A percentile compares a stretch with the other conserved stretches of the same genome.
These are phyloP conservation scores for Lepidochitona cinerea DNA, from an alignment of 2,888 invertebrate genomes.

Conservation along the genomic window DNA sequence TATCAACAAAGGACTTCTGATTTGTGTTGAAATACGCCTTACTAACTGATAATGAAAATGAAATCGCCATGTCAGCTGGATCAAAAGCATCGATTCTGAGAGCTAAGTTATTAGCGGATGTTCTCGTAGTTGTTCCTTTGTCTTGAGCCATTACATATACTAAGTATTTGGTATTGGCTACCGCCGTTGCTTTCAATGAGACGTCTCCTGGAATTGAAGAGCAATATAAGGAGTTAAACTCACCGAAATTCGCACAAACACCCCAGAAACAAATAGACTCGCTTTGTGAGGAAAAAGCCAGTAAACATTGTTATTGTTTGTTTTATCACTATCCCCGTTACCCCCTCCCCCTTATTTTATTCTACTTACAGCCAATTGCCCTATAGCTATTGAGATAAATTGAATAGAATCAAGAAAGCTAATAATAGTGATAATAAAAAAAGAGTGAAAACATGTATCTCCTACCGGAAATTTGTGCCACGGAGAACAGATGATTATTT, in stretches of 20 bases:
- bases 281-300: no score
- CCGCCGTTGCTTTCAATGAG: conserved; percentile 30
- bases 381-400: no score
- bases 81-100: conserved; percentile 54
- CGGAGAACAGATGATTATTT: conserved; percentile 40
- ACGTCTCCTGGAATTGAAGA: conserved; percentile 41
- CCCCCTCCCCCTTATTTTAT: no score
- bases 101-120: conserved; percentile 39
- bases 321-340: no score
- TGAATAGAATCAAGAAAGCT: no score
- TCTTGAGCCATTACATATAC: conserved; percentile 44
- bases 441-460: background rate
- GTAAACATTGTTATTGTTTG: no score
- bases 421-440: no score
- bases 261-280: no score
- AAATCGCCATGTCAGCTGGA: conserved; percentile 36
- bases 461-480: conserved; percentile 40
- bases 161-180: conserved; percentile 34
- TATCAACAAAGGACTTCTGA: conserved; percentile 38
- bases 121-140: conserved; percentile 37
- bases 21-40: conserved; percentile 32
- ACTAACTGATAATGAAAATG: conserved; percentile 36
- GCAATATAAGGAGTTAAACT: no score
- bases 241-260: no score
- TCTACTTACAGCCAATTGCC: no score